Evolutionary conservation across 2,113 vertebrate species (phyloP).

Genomic region (Eleginops maclovinus): DNA sequence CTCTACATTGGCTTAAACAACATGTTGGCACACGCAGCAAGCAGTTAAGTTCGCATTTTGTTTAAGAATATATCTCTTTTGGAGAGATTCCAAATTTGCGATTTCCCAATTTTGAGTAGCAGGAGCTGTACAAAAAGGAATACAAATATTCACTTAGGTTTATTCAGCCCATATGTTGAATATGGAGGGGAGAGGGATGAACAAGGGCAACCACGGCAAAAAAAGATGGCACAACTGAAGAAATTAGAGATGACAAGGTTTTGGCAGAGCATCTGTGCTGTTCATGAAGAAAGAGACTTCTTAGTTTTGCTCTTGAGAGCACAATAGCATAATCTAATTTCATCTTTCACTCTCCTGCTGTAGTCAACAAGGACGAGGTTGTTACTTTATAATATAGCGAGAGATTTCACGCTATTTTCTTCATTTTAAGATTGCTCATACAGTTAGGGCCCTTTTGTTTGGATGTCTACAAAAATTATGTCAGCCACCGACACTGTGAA

Average conservation of each 20-base stretch:
- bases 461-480: slow-evolving; percentile 32
- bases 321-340: slow-evolving; percentile 54
- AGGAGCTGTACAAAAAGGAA: not conserved
- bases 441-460: not conserved
- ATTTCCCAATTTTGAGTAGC: not conserved
- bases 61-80: not conserved
- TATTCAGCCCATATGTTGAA: slow-evolving; percentile 2
- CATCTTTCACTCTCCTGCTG: slow-evolving; percentile 46
- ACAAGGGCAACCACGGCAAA: not conserved
- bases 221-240: slow-evolving; percentile 19
- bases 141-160: not conserved
- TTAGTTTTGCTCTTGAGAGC: slow-evolving; percentile 52
- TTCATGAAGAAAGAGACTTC: slow-evolving; percentile 46
- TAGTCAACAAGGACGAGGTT: slow-evolving; percentile 38
- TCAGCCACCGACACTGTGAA: slow-evolving; percentile 13
- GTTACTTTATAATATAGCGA: slow-evolving; percentile 22
- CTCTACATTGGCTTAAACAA: too few relatives aligned
- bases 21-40: not conserved
- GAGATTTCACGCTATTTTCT: not conserved
- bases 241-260: slow-evolving; percentile 46
- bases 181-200: not conserved
- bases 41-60: not conserved
- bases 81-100: not conserved
- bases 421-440: not conserved
- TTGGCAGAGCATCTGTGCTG: slow-evolving; percentile 29